phyloP scores from a whole-genome alignment of 2,888 invertebrate species.

The Cordilura impudica region DNA sequence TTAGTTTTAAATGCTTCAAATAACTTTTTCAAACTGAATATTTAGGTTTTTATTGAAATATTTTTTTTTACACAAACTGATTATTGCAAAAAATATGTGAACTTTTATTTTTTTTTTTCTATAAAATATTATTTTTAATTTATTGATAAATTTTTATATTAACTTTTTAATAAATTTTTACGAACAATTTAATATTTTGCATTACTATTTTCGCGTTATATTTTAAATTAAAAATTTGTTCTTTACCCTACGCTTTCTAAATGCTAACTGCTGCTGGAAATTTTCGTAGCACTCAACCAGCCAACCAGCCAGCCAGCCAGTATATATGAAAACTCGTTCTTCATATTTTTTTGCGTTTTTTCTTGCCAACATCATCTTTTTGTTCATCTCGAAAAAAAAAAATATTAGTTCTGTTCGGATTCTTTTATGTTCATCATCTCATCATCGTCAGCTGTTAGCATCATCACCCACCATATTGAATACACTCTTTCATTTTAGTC shows the following conservation, averaged over 20 bases:
- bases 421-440: slow-evolving; percentile 33
- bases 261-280: slow-evolving; percentile 57
- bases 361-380: slow-evolving; percentile 38
- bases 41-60: no score
- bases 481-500: slow-evolving; percentile 6
- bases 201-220: background rate
- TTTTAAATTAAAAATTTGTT: slow-evolving; percentile 6
- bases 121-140: background rate
- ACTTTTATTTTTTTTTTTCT: no score
- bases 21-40: background rate
- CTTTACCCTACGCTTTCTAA: slow-evolving; percentile 47
- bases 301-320: slow-evolving; percentile 6
- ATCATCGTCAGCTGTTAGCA: slow-evolving; percentile 14
- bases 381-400: slow-evolving; percentile 22
- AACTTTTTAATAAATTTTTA: background rate
- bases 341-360: slow-evolving; percentile 41
- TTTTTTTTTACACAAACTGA: no score
- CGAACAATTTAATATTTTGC: slow-evolving; percentile 13
- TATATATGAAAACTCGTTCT: slow-evolving; percentile 44
- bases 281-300: slow-evolving; percentile 32
- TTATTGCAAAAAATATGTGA: no score
- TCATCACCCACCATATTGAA: slow-evolving; percentile 3
- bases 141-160: background rate
- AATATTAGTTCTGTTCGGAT: slow-evolving; percentile 24
- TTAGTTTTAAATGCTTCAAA: background rate